These are phyloP conservation scores for Deroplatys truncata DNA, from an alignment of 2,888 invertebrate species.

Conservation along the genomic window DNA sequence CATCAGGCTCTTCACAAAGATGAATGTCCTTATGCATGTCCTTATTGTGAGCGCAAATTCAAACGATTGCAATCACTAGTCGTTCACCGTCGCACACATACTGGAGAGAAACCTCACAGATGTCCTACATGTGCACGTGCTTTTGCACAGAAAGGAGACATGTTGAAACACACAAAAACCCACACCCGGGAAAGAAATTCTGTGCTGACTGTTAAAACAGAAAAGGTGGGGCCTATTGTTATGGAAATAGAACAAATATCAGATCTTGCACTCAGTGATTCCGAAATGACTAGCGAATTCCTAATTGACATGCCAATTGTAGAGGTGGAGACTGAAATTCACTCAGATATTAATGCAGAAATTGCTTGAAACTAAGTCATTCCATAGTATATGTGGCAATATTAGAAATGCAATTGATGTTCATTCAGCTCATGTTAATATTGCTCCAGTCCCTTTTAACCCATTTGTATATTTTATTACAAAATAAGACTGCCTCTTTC, in stretches of 20 bases:
- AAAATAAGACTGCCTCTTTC: not conserved
- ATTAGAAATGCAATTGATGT: too few relatives aligned
- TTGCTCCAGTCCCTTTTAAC: not conserved
- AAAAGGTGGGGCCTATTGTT: not conserved
- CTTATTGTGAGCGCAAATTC: constrained; percentile 29
- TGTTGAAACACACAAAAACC: constrained; percentile 30
- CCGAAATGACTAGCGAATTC: constrained; percentile 23
- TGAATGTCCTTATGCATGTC: constrained; percentile 28
- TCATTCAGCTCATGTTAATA: not conserved
- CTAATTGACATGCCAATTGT: constrained; percentile 27
- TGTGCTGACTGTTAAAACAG: not conserved
- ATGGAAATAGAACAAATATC: constrained; percentile 27
- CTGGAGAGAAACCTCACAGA: constrained; percentile 27
- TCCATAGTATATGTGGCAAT: not conserved
- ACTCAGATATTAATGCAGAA: constrained; percentile 4
- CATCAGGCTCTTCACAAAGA: constrained; percentile 28
- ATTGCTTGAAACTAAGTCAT: not conserved
- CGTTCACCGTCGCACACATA: constrained; percentile 31
- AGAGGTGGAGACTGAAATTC: constrained; percentile 24
- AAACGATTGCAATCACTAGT: constrained; percentile 29
- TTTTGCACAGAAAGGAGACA: constrained; percentile 31
- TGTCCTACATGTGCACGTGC: constrained; percentile 29
- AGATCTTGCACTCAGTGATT: constrained; percentile 24
- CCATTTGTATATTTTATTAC: not conserved
- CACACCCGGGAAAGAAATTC: constrained; percentile 18